These are phyloP conservation scores for Orthosia gracilis DNA, from an alignment of 2,888 invertebrate genomes.

Conservation along the genomic window DNA sequence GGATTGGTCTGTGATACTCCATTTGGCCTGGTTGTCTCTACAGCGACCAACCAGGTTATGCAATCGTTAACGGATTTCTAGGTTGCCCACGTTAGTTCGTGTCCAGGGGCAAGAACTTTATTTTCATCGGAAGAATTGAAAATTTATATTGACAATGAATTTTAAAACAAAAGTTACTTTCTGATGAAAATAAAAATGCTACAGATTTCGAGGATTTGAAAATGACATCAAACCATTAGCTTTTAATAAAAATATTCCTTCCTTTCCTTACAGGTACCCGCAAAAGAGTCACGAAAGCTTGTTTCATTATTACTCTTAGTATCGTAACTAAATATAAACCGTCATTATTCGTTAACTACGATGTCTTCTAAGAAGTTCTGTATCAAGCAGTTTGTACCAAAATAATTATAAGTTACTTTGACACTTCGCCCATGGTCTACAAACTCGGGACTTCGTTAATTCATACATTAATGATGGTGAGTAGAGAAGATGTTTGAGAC, in stretches of 20 bases:
- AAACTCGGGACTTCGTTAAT: conserved; percentile 12
- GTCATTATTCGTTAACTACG: conserved; percentile 15
- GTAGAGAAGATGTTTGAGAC: not conserved
- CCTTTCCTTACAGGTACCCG: no score
- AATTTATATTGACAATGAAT: not conserved
- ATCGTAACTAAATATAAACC: not conserved
- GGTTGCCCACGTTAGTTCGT: no score
- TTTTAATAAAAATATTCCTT: not conserved
- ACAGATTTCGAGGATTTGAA: not conserved
- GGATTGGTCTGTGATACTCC: no score
- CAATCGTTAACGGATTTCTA: no score
- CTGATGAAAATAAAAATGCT: not conserved
- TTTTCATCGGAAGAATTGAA: not conserved
- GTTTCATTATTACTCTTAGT: conserved; percentile 11
- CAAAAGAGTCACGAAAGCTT: not conserved
- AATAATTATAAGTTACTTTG: conserved; percentile 47
- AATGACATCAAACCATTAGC: not conserved
- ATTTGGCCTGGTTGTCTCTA: no score
- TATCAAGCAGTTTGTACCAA: conserved; percentile 9
- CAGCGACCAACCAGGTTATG: no score
- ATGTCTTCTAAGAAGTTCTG: conserved; percentile 4
- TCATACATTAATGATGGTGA: conserved; percentile 18
- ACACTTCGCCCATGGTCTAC: conserved; percentile 16
- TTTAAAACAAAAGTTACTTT: not conserved
- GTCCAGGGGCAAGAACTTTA: not conserved